A percentile compares a stretch with the other conserved stretches of the same genome.
These are phyloP conservation scores for Tethea ocularis DNA, from an alignment of 2,888 invertebrate species.

Conservation along the genomic window DNA sequence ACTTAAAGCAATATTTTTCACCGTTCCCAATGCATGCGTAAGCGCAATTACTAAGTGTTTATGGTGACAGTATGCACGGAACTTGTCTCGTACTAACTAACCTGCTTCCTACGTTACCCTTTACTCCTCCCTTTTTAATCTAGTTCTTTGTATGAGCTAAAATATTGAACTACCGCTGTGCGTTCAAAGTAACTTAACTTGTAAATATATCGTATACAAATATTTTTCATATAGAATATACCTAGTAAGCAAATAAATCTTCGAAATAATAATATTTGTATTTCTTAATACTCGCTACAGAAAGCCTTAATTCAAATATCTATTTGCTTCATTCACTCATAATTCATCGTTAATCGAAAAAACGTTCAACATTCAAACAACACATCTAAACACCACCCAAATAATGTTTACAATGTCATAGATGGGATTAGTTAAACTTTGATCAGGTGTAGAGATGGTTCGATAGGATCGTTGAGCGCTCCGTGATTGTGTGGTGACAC, in stretches of 20 bases:
- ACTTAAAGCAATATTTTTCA: conserved; percentile 39
- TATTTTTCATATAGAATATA: too few species aligned
- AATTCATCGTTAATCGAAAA: not conserved
- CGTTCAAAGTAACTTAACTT: conserved; percentile 17
- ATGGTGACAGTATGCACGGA: conserved; percentile 36
- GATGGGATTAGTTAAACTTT: conserved; percentile 43
- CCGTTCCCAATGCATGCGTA: conserved; percentile 44
- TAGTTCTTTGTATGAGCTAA: conserved; percentile 14
- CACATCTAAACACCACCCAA: not conserved
- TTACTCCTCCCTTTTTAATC: conserved; percentile 16
- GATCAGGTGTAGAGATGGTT: conserved; percentile 52
- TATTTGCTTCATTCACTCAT: not conserved
- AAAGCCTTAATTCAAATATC: not conserved
- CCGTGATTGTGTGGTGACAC: conserved; percentile 66
- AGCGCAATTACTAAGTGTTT: conserved; percentile 40
- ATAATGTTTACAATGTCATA: conserved; percentile 11
- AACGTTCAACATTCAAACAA: not conserved
- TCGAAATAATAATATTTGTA: too few species aligned
- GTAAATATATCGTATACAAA: too few species aligned
- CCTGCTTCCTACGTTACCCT: conserved; percentile 39
- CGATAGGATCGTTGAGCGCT: conserved; percentile 38
- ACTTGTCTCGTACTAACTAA: conserved; percentile 41
- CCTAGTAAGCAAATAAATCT: too few species aligned
- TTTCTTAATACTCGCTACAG: not conserved
- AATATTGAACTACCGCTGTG: conserved; percentile 15